These are phyloP conservation scores for Pygmarrhopalites habei DNA, from an alignment of 1,140 invertebrate species.

Conservation along the genomic window DNA sequence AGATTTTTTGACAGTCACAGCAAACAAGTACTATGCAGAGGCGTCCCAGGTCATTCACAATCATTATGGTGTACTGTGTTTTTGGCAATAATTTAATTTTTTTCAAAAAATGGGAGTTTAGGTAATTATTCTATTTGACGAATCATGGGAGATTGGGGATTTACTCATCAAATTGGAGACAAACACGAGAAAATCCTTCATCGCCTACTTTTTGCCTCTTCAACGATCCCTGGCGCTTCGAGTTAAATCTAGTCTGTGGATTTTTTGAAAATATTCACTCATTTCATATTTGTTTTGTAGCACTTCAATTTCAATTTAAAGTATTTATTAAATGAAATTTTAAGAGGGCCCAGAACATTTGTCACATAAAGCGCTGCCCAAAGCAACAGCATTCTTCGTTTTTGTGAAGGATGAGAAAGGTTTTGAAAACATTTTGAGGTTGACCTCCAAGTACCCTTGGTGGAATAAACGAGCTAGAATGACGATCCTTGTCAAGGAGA, in stretches of 20 bases:
- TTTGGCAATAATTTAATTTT: neutral
- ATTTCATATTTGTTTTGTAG: too few species aligned
- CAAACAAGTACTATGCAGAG: constrained; percentile 30
- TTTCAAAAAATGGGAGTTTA: constrained; percentile 1
- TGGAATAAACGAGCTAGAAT: constrained; percentile 30
- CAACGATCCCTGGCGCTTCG: constrained; percentile 8
- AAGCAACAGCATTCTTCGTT: constrained; percentile 32
- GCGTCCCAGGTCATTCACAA: constrained; percentile 18
- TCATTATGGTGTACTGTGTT: neutral
- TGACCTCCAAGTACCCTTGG: constrained; percentile 31
- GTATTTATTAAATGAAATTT: too few species aligned
- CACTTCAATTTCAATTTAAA: too few species aligned
- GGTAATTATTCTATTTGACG: constrained; percentile 33
- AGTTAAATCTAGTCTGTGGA: constrained; percentile 23
- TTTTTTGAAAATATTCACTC: constrained; percentile 2
- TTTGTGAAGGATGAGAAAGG: constrained; percentile 35
- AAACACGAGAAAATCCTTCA: constrained; percentile 25
- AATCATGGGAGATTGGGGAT: constrained; percentile 35
- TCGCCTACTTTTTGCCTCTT: constrained; percentile 32
- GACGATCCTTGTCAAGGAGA: constrained; percentile 32
- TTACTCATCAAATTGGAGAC: constrained; percentile 22
- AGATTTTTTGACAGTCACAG: constrained; percentile 24
- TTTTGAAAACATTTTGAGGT: constrained; percentile 29
- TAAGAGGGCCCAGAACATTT: constrained; percentile 30
- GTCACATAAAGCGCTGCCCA: constrained; percentile 32